phyloP scores from a whole-genome alignment of 2,797 vertebrate genomes.

The Antennarius maculatus region DNA sequence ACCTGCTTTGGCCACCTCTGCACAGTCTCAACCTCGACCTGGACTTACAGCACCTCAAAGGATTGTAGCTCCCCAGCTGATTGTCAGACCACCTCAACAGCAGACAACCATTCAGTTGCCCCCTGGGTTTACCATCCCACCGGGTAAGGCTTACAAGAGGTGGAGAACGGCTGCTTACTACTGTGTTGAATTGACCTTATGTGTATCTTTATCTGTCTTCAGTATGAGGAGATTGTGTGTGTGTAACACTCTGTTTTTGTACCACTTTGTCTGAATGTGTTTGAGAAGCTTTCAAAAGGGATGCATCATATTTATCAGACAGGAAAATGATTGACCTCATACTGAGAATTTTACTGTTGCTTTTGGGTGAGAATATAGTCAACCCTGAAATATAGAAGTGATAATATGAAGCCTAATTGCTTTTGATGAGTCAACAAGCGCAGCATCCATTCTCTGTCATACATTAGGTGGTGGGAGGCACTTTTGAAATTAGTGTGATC shows the following conservation, averaged over 20 bases:
- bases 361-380: too few species aligned
- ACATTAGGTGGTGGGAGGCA: too few species aligned
- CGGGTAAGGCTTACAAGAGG: conserved; percentile 79
- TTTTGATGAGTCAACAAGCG: too few species aligned
- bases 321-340: too few species aligned
- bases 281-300: too few species aligned
- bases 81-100: conserved; percentile 87
- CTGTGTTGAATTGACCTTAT: neutral
- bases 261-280: conserved; percentile 3
- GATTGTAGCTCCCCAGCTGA: conserved; percentile 86
- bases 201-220: conserved; percentile 11
- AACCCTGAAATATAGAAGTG: too few species aligned
- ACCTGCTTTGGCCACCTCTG: conserved; percentile 58
- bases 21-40: conserved; percentile 78
- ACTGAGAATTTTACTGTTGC: too few species aligned
- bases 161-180: conserved; percentile 1
- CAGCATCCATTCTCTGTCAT: too few species aligned
- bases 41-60: conserved; percentile 79
- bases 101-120: conserved; percentile 90
- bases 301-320: too few species aligned
- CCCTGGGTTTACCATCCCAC: conserved; percentile 89
- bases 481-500: too few species aligned
- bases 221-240: neutral
- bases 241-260: neutral
- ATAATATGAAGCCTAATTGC: too few species aligned